These are phyloP conservation scores for Euschistus heros DNA, from an alignment of 1,140 invertebrate species.

Conservation along the genomic window DNA sequence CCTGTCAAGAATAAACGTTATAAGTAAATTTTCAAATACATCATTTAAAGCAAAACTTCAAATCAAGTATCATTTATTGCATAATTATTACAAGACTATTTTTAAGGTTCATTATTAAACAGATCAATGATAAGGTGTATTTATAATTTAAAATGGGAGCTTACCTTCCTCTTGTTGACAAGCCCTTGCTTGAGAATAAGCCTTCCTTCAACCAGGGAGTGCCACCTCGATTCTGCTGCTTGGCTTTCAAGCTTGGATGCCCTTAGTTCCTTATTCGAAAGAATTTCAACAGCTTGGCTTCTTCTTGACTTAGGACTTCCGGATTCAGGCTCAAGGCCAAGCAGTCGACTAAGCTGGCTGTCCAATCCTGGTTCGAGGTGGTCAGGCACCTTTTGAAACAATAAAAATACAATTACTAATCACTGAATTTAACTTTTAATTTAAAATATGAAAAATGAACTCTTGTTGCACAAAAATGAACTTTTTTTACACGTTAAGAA, in stretches of 20 bases:
- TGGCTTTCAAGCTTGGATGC: constrained; percentile 56
- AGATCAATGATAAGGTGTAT: no score
- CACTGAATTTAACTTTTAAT: neutral
- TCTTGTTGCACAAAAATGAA: no score
- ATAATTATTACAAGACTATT: no score
- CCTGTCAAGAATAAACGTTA: constrained; percentile 36
- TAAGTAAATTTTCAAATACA: neutral
- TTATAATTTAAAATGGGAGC: no score
- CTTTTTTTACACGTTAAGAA: neutral
- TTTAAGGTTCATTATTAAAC: no score
- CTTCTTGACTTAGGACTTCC: constrained; percentile 8
- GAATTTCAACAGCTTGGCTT: neutral
- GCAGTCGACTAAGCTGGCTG: constrained; percentile 62
- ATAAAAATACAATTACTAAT: neutral
- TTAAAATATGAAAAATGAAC: no score
- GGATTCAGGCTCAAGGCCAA: constrained; percentile 38
- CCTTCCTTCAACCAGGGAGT: constrained; percentile 78
- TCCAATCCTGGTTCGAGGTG: constrained; percentile 76
- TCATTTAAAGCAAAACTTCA: neutral
- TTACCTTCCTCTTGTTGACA: constrained; percentile 81
- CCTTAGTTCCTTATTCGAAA: neutral
- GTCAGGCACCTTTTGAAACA: constrained; percentile 45
- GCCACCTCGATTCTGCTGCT: constrained; percentile 64
- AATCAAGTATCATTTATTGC: no score
- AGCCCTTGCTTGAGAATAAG: constrained; percentile 91